A percentile compares a stretch with the other conserved stretches of the same genome.
These are phyloP conservation scores for Burhinus oedicnemus DNA, from an alignment of 2,113 vertebrate species.

Conservation along the genomic window DNA sequence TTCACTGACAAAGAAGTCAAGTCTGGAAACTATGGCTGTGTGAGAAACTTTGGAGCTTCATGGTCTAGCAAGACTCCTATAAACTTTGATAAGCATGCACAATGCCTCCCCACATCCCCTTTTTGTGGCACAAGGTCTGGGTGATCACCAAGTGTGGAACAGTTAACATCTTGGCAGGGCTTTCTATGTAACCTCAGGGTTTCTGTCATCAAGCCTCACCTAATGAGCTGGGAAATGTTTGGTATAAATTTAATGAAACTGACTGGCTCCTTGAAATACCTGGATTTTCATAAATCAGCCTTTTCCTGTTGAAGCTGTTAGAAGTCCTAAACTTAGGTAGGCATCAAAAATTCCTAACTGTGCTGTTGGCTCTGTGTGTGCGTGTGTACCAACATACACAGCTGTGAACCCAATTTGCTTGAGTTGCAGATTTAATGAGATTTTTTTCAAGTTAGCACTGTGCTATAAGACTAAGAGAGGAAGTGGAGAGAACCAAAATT, in stretches of 20 bases:
- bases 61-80: background rate
- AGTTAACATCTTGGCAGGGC: background rate
- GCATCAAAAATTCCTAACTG: background rate
- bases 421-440: slow-evolving; percentile 48
- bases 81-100: background rate
- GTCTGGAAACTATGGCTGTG: background rate
- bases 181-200: background rate
- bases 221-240: background rate
- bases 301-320: background rate
- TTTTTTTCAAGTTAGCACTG: slow-evolving; percentile 12
- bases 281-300: background rate
- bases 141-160: background rate
- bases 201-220: background rate
- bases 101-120: background rate
- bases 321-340: background rate
- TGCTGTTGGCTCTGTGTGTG: background rate
- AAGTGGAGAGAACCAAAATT: slow-evolving; percentile 32
- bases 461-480: slow-evolving; percentile 18
- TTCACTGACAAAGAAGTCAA: background rate
- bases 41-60: background rate
- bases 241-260: background rate
- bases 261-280: background rate
- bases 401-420: slow-evolving; percentile 22
- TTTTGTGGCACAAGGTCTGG: background rate
- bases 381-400: background rate